Percentiles rank a stretch among this genome's conserved stretches.
Evolutionary conservation across 2,113 vertebrate genomes (phyloP).

Genomic region (Pyrgilauda ruficollis): DNA sequence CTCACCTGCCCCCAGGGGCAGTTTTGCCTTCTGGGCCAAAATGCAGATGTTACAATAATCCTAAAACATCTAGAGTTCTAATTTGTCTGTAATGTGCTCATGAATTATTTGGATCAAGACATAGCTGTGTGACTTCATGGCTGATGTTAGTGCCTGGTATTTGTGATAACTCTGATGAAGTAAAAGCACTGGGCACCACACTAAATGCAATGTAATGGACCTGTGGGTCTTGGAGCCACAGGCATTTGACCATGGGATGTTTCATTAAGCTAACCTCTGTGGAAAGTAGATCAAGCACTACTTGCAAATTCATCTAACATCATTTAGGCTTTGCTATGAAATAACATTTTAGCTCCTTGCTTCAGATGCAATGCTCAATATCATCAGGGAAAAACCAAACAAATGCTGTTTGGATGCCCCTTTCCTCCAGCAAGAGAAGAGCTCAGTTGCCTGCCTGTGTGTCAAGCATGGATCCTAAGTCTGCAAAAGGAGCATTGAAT

Average conservation of each 20-base stretch:
- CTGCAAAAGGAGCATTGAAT: neutral
- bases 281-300: neutral
- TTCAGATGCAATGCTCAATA: neutral
- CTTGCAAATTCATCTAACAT: neutral
- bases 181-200: neutral
- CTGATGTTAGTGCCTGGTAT: neutral
- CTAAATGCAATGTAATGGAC: neutral
- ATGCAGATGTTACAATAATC: neutral
- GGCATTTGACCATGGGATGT: neutral
- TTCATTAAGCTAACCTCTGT: neutral
- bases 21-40: neutral
- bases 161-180: neutral
- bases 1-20: neutral
- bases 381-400: neutral
- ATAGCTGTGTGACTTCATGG: neutral
- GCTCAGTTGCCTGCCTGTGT: neutral
- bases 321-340: neutral
- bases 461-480: neutral
- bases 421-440: neutral
- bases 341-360: neutral
- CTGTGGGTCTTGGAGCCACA: neutral
- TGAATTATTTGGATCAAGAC: neutral
- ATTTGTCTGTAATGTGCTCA: neutral
- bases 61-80: neutral
- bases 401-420: neutral